Base-by-base conservation (phyloP, 2,797 vertebrate species). In the Sebastes flavidus region DNA sequence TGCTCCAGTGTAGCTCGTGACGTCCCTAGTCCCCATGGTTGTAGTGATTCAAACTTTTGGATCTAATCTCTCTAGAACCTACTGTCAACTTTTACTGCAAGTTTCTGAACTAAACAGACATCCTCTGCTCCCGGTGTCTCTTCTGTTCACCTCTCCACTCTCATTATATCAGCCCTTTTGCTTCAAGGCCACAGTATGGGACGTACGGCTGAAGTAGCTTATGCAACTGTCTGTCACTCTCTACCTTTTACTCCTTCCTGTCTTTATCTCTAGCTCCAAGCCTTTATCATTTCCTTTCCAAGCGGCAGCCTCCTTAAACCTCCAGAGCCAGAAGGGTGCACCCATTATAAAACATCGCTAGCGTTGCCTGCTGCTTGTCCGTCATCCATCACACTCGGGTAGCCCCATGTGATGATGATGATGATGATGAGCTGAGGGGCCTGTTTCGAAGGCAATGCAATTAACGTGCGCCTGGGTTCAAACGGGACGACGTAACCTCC, bases 401-500 rank as follows among this genome's bases (percentile, higher is more conserved):
- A 32, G 4, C 2, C 25, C 58, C 34, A 9, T 56, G 20, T 73
- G 54, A 30, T 10, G 18, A 62, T 42, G n/a, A 58, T 36, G 34
- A 36, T 38, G 36, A 38, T 42, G n/a, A 52, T 52, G 20, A 52
- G 77, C 65, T 52, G n/a, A 54, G 60, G 11, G 32, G 29, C 30
- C 46, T 72, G 56, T 65, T 65, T 77, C 6, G 3, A 25, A 69
- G 24, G 61, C 61, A 70, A 52, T 42, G 22, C 32, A 56, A 65
- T 85, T 68, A 75, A 24, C 77, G 56, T 61, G 25, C 11, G 32
- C 30, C 55, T 27, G 66, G 24, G 77, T 81, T 83, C 56, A 80
- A 71, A 80, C 13, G 12, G 36, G 65, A 78, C 78, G 79, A 75
- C 5, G 54, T 81, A 74, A 72, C 67, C 86, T 67, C 70, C 65